phyloP scores from a whole-genome alignment of 2,888 invertebrate species.

The Galeruca laticollis region DNA sequence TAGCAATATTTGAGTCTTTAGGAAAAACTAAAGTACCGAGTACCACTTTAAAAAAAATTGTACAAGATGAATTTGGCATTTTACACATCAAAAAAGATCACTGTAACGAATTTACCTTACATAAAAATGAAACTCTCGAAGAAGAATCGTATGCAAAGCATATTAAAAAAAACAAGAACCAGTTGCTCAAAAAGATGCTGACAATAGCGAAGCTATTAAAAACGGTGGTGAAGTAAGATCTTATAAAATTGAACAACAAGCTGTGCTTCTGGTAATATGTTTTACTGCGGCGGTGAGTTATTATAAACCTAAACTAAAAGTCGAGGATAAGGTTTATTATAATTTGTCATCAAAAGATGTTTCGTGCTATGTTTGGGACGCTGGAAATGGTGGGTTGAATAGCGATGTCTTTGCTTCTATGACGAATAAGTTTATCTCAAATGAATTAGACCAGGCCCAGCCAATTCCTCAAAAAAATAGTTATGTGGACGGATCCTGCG shows the following conservation, averaged over 20 bases:
- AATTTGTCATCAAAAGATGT: constrained; percentile 46
- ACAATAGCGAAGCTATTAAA: constrained; percentile 5
- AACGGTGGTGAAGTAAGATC: constrained; percentile 12
- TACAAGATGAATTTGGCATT: too few relatives aligned
- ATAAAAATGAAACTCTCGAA: constrained; percentile 16
- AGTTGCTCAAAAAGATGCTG: constrained; percentile 42
- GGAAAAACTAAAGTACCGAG: constrained; percentile 12
- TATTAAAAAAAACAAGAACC: constrained; percentile 10
- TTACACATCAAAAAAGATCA: constrained; percentile 19
- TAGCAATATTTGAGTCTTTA: neutral
- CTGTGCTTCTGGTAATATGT: constrained; percentile 51
- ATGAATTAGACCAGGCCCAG: constrained; percentile 33
- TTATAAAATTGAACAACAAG: constrained; percentile 52
- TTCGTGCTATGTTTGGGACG: constrained; percentile 51
- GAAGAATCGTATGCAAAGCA: constrained; percentile 2
- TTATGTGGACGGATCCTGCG: constrained; percentile 42
- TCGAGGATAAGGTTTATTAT: constrained; percentile 49
- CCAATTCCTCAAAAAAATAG: constrained; percentile 19
- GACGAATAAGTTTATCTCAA: constrained; percentile 42
- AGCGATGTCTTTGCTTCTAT: too few relatives aligned
- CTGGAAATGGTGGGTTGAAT: constrained; percentile 49
- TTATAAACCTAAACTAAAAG: constrained; percentile 53
- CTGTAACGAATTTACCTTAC: neutral
- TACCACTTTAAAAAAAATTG: neutral
- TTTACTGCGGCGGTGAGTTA: constrained; percentile 50